phyloP scores from a whole-genome alignment of 2,797 vertebrate species.

The Poecilia gillii region DNA sequence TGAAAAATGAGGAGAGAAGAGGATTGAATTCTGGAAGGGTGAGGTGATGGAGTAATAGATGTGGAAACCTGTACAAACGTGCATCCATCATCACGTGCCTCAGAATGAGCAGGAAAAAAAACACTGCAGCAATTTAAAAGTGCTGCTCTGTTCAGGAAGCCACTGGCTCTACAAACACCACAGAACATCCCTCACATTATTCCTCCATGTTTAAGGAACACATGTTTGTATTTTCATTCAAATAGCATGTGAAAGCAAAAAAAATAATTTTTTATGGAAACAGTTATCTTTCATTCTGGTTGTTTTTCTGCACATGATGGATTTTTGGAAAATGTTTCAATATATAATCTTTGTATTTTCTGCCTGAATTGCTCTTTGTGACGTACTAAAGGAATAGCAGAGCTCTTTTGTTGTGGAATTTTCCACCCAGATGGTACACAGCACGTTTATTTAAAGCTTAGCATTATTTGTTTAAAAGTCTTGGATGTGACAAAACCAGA shows the following conservation, averaged over 20 bases:
- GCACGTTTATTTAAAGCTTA: not conserved
- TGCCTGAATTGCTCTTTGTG: not conserved
- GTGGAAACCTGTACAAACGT: slow-evolving; percentile 52
- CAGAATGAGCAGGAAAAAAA: slow-evolving; percentile 40
- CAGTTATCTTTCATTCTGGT: not conserved
- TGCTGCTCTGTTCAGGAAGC: slow-evolving; percentile 24
- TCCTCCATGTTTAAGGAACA: not conserved
- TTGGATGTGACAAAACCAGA: not conserved
- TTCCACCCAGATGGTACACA: not conserved
- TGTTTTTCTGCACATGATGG: not conserved
- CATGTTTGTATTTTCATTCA: not conserved
- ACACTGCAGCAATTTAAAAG: slow-evolving; percentile 49
- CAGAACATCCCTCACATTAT: not conserved
- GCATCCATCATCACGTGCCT: slow-evolving; percentile 59
- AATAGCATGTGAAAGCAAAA: not conserved
- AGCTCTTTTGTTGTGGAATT: not conserved
- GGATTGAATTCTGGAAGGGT: not conserved
- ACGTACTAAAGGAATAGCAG: not conserved
- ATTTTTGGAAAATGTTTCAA: not conserved
- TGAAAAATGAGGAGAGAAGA: slow-evolving; percentile 10
- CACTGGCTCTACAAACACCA: slow-evolving; percentile 1
- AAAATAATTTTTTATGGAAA: not conserved
- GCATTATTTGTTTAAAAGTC: not conserved
- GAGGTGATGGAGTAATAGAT: slow-evolving; percentile 13
- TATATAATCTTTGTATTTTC: not conserved